Conservation (phyloP, 2,888 invertebrate genomes). For the Chouioia cunea region DNA sequence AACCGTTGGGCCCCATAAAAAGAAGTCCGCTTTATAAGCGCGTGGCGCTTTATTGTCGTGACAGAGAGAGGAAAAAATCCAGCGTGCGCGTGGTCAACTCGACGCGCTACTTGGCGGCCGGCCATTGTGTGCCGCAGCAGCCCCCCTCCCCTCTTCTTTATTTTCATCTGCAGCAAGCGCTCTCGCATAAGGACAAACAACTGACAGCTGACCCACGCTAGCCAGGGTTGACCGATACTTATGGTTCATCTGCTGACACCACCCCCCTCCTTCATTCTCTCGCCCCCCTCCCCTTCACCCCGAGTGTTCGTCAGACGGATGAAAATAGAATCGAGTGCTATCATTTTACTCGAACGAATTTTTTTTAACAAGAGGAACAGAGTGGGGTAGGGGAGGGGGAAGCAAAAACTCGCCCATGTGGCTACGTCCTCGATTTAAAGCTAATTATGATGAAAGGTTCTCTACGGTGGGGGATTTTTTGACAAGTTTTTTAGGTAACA, state of each 20-base stretch:
- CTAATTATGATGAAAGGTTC: slow-evolving; percentile 10
- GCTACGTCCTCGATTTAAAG: background rate
- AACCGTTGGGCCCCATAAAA: background rate
- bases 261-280: too few species aligned
- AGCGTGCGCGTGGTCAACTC: slow-evolving; percentile 3
- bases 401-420: background rate
- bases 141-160: slow-evolving; percentile 20
- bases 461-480: background rate
- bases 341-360: too few species aligned
- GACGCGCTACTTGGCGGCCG: slow-evolving; percentile 20
- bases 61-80: slow-evolving; percentile 9
- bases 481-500: background rate
- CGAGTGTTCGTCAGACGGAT: slow-evolving; percentile 8
- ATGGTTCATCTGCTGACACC: too few species aligned
- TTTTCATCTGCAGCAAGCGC: background rate
- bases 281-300: too few species aligned
- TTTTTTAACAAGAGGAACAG: slow-evolving; percentile 3
- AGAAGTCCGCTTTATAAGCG: background rate
- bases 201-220: background rate
- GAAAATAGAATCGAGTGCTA: slow-evolving; percentile 12
- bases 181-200: slow-evolving; percentile 23
- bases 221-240: background rate
- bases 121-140: slow-evolving; percentile 24
- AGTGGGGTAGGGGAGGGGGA: background rate
- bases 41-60: too few species aligned